These are phyloP conservation scores for Gymnodraco acuticeps DNA, from an alignment of 2,797 vertebrate genomes.

Conservation along the genomic window DNA sequence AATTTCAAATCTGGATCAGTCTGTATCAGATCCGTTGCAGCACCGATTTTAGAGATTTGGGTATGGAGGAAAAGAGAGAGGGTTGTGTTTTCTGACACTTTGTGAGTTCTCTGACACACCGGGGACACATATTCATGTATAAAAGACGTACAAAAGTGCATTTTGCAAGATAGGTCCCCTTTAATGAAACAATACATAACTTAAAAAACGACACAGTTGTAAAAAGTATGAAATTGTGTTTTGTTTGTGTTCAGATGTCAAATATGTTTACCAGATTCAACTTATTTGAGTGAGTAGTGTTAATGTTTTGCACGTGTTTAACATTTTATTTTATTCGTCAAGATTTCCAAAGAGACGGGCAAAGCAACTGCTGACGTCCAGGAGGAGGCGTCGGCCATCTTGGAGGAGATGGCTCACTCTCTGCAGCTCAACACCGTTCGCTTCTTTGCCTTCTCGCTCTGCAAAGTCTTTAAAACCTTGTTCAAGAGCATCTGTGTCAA, in stretches of 20 bases:
- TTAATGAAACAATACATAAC: neutral
- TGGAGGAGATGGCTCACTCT: conserved; percentile 96
- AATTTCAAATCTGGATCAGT: too few species aligned
- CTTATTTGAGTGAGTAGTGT: neutral
- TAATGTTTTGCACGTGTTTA: neutral
- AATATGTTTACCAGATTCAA: neutral
- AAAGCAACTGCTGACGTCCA: conserved; percentile 84
- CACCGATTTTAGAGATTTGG: too few species aligned
- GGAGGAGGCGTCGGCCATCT: conserved; percentile 89
- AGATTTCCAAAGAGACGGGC: conserved; percentile 90
- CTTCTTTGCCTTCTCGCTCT: conserved; percentile 92
- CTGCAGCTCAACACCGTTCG: conserved; percentile 90
- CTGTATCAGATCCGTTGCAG: too few species aligned
- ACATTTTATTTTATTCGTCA: neutral
- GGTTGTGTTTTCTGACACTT: too few species aligned
- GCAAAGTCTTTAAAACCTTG: conserved; percentile 94
- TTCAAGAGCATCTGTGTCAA: conserved; percentile 94
- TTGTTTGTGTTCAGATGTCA: neutral
- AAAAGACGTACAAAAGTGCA: too few species aligned
- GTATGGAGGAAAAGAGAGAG: too few species aligned
- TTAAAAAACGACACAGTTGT: neutral
- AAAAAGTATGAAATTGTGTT: neutral
- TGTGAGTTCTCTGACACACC: too few species aligned
- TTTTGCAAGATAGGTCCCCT: too few species aligned
- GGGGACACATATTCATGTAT: too few species aligned